phyloP scores from a whole-genome alignment of 2,113 vertebrate genomes.

The Pan troglodytes region NHGRI_mPanTro3-v2.1_pri NC_072403.2:136507501-136508000 shows the following conservation, averaged over 20 bases:
- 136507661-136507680: not conserved
- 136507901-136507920: not conserved
- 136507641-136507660: not conserved
- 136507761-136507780: not conserved
- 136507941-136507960: not conserved
- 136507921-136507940: not conserved
- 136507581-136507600: not conserved
- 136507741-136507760: not conserved
- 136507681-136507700: not conserved
- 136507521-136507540: constrained; percentile 38
- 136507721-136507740: not conserved
- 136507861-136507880: not conserved
- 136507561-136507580: not conserved
- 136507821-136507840: not conserved
- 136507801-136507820: not conserved
- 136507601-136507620: not conserved
- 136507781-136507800: not conserved
- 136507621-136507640: constrained; percentile 12
- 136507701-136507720: not conserved
- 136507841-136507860: not conserved
- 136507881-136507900: not conserved
- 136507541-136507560: not conserved
- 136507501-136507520: not conserved
- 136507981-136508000: not conserved
- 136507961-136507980: not conserved